A percentile compares a stretch with the other conserved stretches of the same genome.
Evolutionary conservation across 2,888 invertebrate species (phyloP).

Genomic region (Trissonchulus sp.): DNA sequence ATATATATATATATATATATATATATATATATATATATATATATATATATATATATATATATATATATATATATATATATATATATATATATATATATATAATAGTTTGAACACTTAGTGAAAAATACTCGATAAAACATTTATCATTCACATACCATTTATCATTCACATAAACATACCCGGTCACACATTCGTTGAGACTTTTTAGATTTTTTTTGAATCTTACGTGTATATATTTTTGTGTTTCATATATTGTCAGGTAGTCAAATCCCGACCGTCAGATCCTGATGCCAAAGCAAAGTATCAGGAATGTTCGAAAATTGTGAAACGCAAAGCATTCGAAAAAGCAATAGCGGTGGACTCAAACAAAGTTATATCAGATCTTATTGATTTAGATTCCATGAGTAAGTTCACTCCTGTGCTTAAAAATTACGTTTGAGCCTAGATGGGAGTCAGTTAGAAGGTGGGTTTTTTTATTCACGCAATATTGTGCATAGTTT

Average conservation of each 20-base stretch:
- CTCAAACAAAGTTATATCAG: conserved; percentile 77
- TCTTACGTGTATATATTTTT: neutral
- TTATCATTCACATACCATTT: no score
- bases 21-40: no score
- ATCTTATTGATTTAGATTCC: conserved; percentile 64
- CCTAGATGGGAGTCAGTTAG: neutral
- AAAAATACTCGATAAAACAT: no score
- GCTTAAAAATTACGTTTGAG: neutral
- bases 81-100: no score
- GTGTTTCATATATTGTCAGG: conserved; percentile 60
- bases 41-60: no score
- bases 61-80: no score
- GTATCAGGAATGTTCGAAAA: conserved; percentile 87
- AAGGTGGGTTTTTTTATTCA: no score
- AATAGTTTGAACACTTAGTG: no score
- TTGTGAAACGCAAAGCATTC: conserved; percentile 87
- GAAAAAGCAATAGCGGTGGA: conserved; percentile 93
- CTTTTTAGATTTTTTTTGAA: neutral
- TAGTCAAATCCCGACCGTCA: conserved; percentile 80
- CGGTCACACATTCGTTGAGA: no score
- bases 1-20: no score
- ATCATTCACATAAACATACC: no score
- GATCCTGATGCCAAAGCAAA: conserved; percentile 90
- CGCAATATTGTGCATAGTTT: no score
- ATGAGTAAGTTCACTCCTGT: conserved; percentile 35